phyloP scores from a whole-genome alignment of 1,140 invertebrate genomes.

The Drosophila varians region DNA sequence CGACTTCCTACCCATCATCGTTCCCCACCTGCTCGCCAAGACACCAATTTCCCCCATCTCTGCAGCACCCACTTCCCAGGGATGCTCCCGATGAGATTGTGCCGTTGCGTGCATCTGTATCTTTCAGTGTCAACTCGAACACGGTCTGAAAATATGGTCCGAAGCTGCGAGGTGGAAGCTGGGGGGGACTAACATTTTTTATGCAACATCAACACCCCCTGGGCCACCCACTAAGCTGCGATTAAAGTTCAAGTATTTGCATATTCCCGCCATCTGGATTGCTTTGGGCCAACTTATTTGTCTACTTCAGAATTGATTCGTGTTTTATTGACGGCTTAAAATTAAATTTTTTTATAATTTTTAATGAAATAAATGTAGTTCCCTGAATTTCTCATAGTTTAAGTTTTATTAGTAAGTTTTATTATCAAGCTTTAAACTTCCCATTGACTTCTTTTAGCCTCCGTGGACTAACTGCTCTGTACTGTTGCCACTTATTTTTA shows the following conservation, averaged over 20 bases:
- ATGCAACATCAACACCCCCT: constrained; percentile 1
- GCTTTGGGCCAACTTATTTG: background rate
- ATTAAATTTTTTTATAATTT: too few relatives aligned
- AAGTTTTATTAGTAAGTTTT: constrained; percentile 2
- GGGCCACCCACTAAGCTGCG: constrained; percentile 15
- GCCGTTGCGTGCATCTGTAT: constrained; percentile 59
- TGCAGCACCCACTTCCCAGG: constrained; percentile 23
- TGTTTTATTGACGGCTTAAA: background rate
- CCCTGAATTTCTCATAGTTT: constrained; percentile 1
- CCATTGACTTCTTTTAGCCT: constrained; percentile 29
- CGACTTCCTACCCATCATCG: constrained; percentile 62
- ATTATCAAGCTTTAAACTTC: constrained; percentile 11
- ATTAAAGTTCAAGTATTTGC: constrained; percentile 25
- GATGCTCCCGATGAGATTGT: constrained; percentile 51
- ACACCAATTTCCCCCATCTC: background rate
- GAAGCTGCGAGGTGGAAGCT: too few relatives aligned
- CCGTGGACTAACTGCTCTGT: constrained; percentile 13
- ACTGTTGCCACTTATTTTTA: constrained; percentile 20
- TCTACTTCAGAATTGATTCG: background rate
- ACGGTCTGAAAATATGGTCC: constrained; percentile 13
- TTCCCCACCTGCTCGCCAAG: constrained; percentile 2
- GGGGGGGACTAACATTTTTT: constrained; percentile 21
- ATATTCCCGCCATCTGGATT: constrained; percentile 8
- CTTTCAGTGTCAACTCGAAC: constrained; percentile 57
- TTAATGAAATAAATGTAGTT: too few relatives aligned